Evolutionary conservation across 2,113 vertebrate species (phyloP).

Genomic region (Strix uralensis): DNA sequence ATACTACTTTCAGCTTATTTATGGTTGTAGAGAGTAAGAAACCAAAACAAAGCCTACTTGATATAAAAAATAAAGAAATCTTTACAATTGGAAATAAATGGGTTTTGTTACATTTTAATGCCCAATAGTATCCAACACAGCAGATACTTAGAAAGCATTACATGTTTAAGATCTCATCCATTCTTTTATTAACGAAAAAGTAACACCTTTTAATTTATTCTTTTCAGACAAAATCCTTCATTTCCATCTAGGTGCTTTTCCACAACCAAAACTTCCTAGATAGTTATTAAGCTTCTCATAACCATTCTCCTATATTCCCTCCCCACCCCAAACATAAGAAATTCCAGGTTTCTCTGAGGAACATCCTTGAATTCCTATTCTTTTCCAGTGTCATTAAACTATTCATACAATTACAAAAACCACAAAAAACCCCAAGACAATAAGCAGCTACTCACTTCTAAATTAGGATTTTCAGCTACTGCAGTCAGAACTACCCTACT

Average conservation of each 20-base stretch:
- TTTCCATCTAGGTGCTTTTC: neutral
- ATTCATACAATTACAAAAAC: neutral
- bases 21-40: neutral
- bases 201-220: neutral
- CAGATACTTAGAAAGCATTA: neutral
- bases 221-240: neutral
- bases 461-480: conserved; percentile 85
- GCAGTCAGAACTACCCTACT: conserved; percentile 86
- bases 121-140: neutral
- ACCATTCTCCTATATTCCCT: neutral
- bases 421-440: neutral
- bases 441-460: conserved; percentile 80
- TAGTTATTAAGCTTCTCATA: neutral
- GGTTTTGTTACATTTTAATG: neutral
- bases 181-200: neutral
- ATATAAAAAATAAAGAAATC: neutral
- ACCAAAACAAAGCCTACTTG: neutral
- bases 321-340: neutral
- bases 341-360: neutral
- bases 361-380: neutral
- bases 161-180: neutral
- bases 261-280: neutral
- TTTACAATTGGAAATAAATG: neutral
- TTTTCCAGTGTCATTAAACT: neutral
- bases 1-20: too few relatives aligned